phyloP scores from a whole-genome alignment of 2,888 invertebrate genomes.

The Lysandra bellargus region DNA sequence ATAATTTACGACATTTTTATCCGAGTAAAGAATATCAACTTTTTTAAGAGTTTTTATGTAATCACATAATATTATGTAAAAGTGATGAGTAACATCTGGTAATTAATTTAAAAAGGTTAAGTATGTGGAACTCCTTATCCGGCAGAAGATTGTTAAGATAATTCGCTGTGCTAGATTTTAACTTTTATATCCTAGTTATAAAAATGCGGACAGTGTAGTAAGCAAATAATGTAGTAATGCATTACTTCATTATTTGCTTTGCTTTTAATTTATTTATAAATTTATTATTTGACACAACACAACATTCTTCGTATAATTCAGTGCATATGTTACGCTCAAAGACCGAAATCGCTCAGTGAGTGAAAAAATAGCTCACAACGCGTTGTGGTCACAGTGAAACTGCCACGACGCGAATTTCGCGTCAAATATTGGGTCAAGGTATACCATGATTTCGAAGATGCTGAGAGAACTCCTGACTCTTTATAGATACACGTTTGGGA shows the following conservation, averaged over 20 bases:
- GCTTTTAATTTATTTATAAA: neutral
- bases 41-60: neutral
- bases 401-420: too few species aligned
- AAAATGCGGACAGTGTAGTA: neutral
- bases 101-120: constrained; percentile 22
- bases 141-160: neutral
- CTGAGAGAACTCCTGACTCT: too few species aligned
- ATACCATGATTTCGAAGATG: too few species aligned
- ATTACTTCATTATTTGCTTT: neutral
- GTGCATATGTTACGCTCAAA: too few species aligned
- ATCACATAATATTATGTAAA: constrained; percentile 10
- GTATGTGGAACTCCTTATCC: constrained; percentile 9
- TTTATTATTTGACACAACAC: neutral
- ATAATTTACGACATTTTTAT: neutral
- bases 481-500: too few species aligned
- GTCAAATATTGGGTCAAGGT: too few species aligned
- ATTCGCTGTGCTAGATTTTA: neutral
- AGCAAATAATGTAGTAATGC: too few species aligned
- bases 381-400: too few species aligned
- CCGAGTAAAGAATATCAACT: neutral
- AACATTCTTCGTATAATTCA: too few species aligned
- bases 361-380: too few species aligned
- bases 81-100: neutral
- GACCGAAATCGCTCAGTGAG: too few species aligned
- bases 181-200: neutral